phyloP scores from a whole-genome alignment of 2,113 vertebrate species.

The Pica pica region DNA sequence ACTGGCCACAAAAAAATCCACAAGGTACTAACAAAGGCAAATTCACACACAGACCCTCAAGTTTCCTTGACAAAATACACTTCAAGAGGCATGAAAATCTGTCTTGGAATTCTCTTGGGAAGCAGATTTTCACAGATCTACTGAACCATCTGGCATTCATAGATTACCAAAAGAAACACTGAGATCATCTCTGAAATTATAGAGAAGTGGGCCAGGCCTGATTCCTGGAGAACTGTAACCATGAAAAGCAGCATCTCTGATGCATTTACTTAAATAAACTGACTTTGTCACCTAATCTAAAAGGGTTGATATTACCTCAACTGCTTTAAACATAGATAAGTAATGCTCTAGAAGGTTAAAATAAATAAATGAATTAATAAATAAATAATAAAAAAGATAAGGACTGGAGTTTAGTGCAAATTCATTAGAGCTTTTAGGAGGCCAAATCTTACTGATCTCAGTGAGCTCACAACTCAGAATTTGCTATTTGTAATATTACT shows the following conservation, averaged over 20 bases:
- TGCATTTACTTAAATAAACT: neutral
- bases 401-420: neutral
- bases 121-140: neutral
- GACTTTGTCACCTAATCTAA: neutral
- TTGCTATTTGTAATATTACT: neutral
- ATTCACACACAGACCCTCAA: neutral
- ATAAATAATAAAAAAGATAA: neutral
- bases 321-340: neutral
- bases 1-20: neutral
- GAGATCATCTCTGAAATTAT: neutral
- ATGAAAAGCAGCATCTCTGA: neutral
- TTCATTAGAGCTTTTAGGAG: neutral
- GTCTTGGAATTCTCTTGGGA: neutral
- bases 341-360: neutral
- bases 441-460: neutral
- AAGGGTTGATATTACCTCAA: neutral
- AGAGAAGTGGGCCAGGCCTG: neutral
- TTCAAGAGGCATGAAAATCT: neutral
- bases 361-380: neutral
- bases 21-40: neutral
- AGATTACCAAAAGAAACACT: neutral
- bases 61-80: neutral
- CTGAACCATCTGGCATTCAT: conserved; percentile 6
- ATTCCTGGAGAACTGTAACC: neutral
- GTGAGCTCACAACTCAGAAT: neutral